Evolutionary conservation across 1,140 invertebrate genomes (phyloP), one percentile per base, ranked within the genome.

Genomic region (Drosophila sucinea): DNA sequence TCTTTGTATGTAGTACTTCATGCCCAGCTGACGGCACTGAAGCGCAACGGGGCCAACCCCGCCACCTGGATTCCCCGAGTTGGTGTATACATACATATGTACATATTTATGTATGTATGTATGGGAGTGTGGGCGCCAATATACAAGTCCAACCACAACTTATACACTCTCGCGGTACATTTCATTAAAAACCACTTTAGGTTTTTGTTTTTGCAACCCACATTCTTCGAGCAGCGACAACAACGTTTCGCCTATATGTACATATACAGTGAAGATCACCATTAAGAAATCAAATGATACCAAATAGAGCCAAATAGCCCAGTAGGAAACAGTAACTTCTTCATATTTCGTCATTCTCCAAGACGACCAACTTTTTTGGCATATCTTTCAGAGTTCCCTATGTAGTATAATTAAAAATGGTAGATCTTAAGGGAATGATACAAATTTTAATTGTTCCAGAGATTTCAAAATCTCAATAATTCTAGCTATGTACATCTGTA

Each of bases 171-270:
- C 44, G 44, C 44, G 47, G 57, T 86, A 62, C 75, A 82, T 87
- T 82, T 87, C 75, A 82, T 86, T 87, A 82, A 79, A 86, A 86
- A 79, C 79, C 83, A 82, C 82, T 86, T 76, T 77, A 75, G 77
- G 79, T 77, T 85, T 77, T 81, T 71, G 65, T 81, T 81, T 85
- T 76, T 76, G 83, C 79, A 86, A 73, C 83, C 82, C 83, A 86
- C 82, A 87, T 87, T 86, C 69, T 79, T 77, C 69, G 4, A 51
- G 23, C 25, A 27, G 44, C 44, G 7, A 51, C 44, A 27, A 51
- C 44, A 27, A 51, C 44, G 68, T 71, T 81, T 77, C 62, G 66
- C 63, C 25, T 51, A 60, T 67, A 25, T 35, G 32, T 35, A 33
- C 25, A 44, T n/a, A 57, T 73, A 79, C 64, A 81, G 82, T 81